Base-by-base conservation (phyloP, 2,797 vertebrate species). In the Danio jaintianensis region DNA sequence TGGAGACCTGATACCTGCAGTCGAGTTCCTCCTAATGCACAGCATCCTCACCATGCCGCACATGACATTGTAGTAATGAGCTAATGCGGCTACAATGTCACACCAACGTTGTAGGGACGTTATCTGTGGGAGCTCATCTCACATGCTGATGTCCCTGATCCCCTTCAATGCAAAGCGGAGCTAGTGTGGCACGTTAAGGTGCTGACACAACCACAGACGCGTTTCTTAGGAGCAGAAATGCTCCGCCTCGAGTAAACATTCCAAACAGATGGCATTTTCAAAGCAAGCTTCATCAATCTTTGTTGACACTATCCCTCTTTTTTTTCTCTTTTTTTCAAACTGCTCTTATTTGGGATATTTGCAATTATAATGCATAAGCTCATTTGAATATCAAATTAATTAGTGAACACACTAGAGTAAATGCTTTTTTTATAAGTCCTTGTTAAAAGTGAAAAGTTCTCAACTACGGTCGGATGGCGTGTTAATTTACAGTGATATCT, bases 381-480 rank as follows among this genome's bases (percentile, higher is more conserved):
- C 92, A 94, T 95, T 95, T 95, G 91, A 96, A 95, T 94, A 95
- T 93, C 92, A 93, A 94, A 96, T 96, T 95, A 95, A 96, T 96
- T 95, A 95, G 92, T 69, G 88, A 94, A 95, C 95, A 95, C 94
- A 95, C 92, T 92, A 92, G 93, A 95, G 93, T 95, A 94, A 95
- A 95, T 93, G 91, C 90, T 92, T 92, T 93, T 90, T 90, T 95
- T 92, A 95, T 88, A 96, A 96, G 93, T 94, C 94, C 94, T 94
- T 95, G 95, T 97, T 96, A 96, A 95, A 95, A 94, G 94, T 94
- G 93, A 95, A 94, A 96, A 94, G 91, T 90, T 92, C 94, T 95
- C 87, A 87, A 94, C 92, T 92, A 91, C 86, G 91, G 90, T 94
- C 91, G 93, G 92, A 89, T 95, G 91, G 93, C 89, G 91, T 95